Evolutionary conservation across 64 coral and sea anemone species (phyloP).

Genomic region (Actinia tenebrosa): DNA sequence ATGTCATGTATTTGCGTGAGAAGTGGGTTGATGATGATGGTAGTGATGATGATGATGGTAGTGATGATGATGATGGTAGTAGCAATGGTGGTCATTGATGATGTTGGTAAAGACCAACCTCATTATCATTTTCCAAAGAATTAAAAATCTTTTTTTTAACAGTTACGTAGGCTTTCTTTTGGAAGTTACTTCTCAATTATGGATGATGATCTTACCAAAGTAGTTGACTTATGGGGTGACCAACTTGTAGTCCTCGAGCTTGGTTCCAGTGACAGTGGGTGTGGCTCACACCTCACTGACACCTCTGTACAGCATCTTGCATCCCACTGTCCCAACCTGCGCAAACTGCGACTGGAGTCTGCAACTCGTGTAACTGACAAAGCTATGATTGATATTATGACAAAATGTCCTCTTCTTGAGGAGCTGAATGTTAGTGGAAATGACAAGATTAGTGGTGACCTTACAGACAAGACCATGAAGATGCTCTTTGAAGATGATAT

Average conservation of each 20-base stretch:
- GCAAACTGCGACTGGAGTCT: conserved; percentile 88
- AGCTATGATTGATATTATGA: conserved; percentile 63
- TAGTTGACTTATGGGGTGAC: conserved; percentile 74
- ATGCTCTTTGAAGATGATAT: conserved; percentile 47
- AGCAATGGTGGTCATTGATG: no score
- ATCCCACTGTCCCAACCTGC: conserved; percentile 62
- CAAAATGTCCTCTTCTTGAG: conserved; percentile 71
- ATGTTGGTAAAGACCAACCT: no score
- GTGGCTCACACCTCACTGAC: conserved; percentile 72
- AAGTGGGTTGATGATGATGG: not conserved
- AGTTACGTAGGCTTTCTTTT: conserved; percentile 57
- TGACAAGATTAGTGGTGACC: conserved; percentile 64
- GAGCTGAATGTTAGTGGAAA: conserved; percentile 82
- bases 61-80: no score
- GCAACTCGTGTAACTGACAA: conserved; percentile 67
- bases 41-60: no score
- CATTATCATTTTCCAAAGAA: no score
- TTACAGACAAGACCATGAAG: conserved; percentile 81
- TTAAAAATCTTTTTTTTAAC: not conserved
- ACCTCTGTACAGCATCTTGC: conserved; percentile 73
- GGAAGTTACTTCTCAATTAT: conserved; percentile 61
- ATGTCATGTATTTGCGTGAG: no score
- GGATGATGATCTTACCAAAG: conserved; percentile 74
- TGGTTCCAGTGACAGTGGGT: conserved; percentile 73
- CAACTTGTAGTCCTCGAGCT: conserved; percentile 72